phyloP scores from a whole-genome alignment of 1,140 invertebrate genomes.

The Callitettix versicolor region DNA sequence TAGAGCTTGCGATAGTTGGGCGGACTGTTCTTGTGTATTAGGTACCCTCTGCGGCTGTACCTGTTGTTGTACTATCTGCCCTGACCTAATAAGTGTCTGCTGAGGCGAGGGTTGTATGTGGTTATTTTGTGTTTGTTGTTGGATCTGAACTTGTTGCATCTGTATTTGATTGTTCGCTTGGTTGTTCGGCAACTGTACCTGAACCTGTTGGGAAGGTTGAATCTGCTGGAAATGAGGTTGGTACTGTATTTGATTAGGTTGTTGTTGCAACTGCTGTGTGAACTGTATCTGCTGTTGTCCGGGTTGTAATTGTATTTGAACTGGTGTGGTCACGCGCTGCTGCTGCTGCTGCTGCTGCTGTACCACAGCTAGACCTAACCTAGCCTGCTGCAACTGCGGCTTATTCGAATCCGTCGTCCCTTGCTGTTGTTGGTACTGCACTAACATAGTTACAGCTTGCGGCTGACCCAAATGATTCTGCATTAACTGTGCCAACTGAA shows the following conservation, averaged over 20 bases:
- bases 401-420: no score
- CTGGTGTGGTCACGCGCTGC: background rate
- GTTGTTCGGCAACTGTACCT: conserved; percentile 24
- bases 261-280: conserved; percentile 36
- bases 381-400: no score
- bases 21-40: no score
- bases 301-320: conserved; percentile 24
- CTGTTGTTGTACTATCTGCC: conserved; percentile 3
- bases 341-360: no score
- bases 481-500: no score
- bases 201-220: conserved; percentile 28
- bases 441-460: no score
- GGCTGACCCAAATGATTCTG: no score
- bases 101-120: background rate
- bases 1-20: no score
- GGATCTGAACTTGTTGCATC: background rate
- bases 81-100: no score
- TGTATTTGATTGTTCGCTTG: background rate
- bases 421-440: no score
- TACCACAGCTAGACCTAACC: background rate
- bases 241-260: conserved; percentile 31
- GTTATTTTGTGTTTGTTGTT: conserved; percentile 2
- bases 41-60: no score
- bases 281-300: conserved; percentile 18
- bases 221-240: conserved; percentile 29